Conservation (phyloP, 2,113 vertebrate species). For the Calidris pygmaea region DNA sequence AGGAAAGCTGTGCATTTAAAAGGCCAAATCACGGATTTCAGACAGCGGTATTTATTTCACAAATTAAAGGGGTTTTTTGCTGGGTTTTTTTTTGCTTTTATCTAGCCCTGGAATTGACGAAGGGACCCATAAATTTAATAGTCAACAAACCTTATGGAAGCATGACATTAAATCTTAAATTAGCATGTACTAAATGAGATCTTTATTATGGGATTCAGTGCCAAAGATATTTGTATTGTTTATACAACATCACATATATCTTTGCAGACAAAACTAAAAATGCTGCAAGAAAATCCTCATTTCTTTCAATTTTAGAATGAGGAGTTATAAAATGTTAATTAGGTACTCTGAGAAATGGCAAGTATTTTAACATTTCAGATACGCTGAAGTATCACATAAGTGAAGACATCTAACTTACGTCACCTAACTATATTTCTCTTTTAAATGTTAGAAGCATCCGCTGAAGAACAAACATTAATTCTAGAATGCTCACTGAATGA, state of each 20-base stretch:
- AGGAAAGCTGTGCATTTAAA: not conserved
- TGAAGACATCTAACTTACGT: not conserved
- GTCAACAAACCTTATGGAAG: not conserved
- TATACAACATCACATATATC: not conserved
- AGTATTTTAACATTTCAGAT: not conserved
- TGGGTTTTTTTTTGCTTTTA: not conserved
- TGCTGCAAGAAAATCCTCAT: not conserved
- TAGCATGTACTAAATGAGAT: not conserved
- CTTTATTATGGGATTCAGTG: not conserved
- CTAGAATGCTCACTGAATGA: not conserved
- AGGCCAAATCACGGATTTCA: not conserved
- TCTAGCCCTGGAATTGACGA: not conserved
- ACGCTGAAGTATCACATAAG: not conserved
- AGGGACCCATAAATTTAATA: not conserved
- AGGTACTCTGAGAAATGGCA: not conserved
- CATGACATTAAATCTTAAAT: not conserved
- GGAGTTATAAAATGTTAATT: not conserved
- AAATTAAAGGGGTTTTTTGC: not conserved
- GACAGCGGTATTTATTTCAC: not conserved
- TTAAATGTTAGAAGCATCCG: not conserved
- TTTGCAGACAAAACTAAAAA: conserved; percentile 8
- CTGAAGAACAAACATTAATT: not conserved
- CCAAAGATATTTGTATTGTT: not conserved
- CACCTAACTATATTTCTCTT: not conserved
- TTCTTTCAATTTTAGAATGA: not conserved